phyloP scores from a whole-genome alignment of 1,140 invertebrate genomes.

The Bombus turneri region DNA sequence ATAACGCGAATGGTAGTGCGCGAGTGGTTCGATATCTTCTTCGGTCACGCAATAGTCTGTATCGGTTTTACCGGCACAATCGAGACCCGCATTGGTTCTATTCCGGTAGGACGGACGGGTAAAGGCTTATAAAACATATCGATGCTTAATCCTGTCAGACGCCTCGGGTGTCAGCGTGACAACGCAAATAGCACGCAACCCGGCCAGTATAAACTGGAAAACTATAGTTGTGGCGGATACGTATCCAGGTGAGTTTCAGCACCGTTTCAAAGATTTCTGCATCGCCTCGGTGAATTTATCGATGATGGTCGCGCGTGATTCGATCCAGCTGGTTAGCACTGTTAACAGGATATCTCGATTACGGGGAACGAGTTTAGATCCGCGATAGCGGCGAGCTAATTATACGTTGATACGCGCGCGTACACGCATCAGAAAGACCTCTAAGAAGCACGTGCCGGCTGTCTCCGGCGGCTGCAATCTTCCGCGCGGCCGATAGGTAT shows the following conservation, averaged over 20 bases:
- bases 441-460: conserved; percentile 57
- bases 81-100: neutral
- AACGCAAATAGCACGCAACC: neutral
- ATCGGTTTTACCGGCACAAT: conserved; percentile 16
- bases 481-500: neutral
- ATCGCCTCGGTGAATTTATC: neutral
- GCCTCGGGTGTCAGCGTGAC: neutral
- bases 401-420: conserved; percentile 49
- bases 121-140: conserved; percentile 29
- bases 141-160: conserved; percentile 16
- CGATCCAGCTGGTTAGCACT: neutral
- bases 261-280: conserved; percentile 7
- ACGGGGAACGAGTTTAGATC: conserved; percentile 44
- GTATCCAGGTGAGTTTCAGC: neutral
- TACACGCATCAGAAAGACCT: neutral
- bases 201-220: neutral
- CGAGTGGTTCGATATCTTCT: neutral
- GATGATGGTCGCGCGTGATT: neutral
- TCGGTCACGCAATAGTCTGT: neutral
- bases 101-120: too few species aligned
- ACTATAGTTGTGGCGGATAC: neutral
- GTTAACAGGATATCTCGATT: conserved; percentile 49
- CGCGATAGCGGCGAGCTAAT: conserved; percentile 55
- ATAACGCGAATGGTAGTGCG: neutral
- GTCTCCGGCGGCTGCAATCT: conserved; percentile 42